Base-by-base conservation (phyloP, 2,888 invertebrate species). In the Plagodis dolabraria region DNA sequence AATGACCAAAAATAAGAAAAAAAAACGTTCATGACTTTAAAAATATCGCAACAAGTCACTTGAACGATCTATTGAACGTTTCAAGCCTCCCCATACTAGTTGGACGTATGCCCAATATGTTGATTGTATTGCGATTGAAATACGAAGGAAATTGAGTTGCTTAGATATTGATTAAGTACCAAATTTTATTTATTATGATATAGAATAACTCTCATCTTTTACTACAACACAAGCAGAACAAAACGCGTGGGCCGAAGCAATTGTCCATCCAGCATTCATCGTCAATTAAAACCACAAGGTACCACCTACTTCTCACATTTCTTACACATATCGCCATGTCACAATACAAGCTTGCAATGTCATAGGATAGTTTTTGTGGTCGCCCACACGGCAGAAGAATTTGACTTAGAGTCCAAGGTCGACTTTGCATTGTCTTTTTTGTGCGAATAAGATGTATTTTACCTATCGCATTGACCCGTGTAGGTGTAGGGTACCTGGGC, bases 341-440 rank as follows among this genome's bases (percentile, higher is more conserved):
- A 48, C 8, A 72, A 10, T 70, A 72, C 77, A 66, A 60, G 60
- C 54, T 60, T 59, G 79, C 90, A 92, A 90, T 89, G 90, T 89
- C 89, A 89, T 87, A 90, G 89, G 89, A 92, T 85, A 92, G 91
- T 92, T 92, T 92, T 92, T 92, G 89, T 86, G 80, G 75, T 84
- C 89, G 86, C 92, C 91, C 88, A 92, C 92, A 78, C 86, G 70
- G 69, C 77, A 79, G 82, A 91, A 91, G 89, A 90, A 91, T 91
- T 92, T 86, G 90, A 90, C 90, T 92, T 89, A 85, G 85, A 81
- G 74, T 65, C 76, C 89, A 92, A 91, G 91, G 92, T 90, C 82
- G 74, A 50, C 58, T 69, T 67, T 87, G 87, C 85, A 91, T 90
- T 89, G 88, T 89, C 80, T 88, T 89, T 87, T 90, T 88, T 83